Base-by-base conservation (phyloP, 2,113 vertebrate species). In the Oenanthe oenanthe region DNA sequence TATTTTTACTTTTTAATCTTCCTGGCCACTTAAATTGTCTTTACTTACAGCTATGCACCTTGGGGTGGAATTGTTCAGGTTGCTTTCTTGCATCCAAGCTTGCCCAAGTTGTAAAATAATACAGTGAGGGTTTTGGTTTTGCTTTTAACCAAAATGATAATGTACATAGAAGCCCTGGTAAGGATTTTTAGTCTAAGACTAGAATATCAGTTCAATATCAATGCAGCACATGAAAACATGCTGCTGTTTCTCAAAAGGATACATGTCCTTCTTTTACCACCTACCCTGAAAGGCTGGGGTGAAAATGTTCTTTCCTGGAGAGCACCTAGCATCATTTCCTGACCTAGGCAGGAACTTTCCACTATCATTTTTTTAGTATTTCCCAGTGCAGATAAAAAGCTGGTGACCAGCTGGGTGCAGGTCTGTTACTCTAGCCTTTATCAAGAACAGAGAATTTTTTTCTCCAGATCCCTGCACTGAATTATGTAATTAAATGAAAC, bases 61-160 rank as follows among this genome's bases (percentile, higher is more conserved):
- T 43, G 7, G 15, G 6, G 11, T 40, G n/a, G n/a, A 79, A 25
- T 10, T 66, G 32, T 45, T 7, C 7, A 18, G 12, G 15, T 31
- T 34, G 4, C 7, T 38, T 34, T 65, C 36, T 45, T 57, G 10
- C 26, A 48, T 71, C 21, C 48, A 88, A 54, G 32, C 3, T 62
- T 77, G 5, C 43, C 22, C 34, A 42, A 58, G 13, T 26, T 62
- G 22, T 73, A 54, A 77, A 85, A 73, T 38, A 57, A 43, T 48
- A 60, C 12, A 65, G 7, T 34, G 6, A 1, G 1, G 2, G 13
- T 22, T 65, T 53, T n/a, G 7, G 0, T 13, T 34, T 76, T 36
- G 4, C 28, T 54, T 65, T 73, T 48, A 74, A 54, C 3, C 5
- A 54, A 61, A 81, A 42, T 66, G 5, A 2, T 70, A 13, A 40